phyloP scores from a whole-genome alignment of 2,113 vertebrate genomes.

The Gadus macrocephalus region DNA sequence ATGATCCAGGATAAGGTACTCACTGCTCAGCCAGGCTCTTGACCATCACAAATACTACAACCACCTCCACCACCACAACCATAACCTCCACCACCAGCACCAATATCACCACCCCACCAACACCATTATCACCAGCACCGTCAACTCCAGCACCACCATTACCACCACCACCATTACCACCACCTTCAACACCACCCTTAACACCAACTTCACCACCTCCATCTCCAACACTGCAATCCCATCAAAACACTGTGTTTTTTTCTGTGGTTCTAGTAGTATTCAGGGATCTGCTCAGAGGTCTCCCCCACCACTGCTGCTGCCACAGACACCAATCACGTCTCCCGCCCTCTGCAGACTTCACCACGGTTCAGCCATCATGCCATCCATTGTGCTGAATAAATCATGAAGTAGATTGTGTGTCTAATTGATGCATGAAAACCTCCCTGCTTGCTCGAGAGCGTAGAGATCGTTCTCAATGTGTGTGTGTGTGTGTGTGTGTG shows the following conservation, averaged over 20 bases:
- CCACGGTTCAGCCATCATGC: background rate
- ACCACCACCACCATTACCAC: too few species aligned
- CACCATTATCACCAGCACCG: too few species aligned
- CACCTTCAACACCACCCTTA: too few species aligned
- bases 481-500: background rate
- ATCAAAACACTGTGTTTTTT: slow-evolving; percentile 18
- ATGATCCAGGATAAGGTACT: slow-evolving; percentile 9
- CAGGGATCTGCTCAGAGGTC: background rate
- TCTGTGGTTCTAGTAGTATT: slow-evolving; percentile 13
- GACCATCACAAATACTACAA: too few species aligned
- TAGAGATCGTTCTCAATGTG: background rate
- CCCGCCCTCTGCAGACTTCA: background rate
- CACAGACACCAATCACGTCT: background rate
- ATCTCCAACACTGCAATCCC: background rate
- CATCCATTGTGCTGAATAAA: background rate
- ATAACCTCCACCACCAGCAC: too few species aligned
- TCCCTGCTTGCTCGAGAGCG: background rate
- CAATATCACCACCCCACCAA: too few species aligned
- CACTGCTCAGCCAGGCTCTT: slow-evolving; percentile 26
- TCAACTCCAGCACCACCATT: too few species aligned
- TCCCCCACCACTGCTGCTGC: slow-evolving; percentile 8
- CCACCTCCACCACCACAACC: too few species aligned
- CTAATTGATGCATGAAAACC: background rate
- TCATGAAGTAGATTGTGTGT: background rate
- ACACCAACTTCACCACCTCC: too few species aligned